Evolutionary conservation across 53 echinoderm and acorn worm species (phyloP).

Genomic region (Stichopus horrens): DNA sequence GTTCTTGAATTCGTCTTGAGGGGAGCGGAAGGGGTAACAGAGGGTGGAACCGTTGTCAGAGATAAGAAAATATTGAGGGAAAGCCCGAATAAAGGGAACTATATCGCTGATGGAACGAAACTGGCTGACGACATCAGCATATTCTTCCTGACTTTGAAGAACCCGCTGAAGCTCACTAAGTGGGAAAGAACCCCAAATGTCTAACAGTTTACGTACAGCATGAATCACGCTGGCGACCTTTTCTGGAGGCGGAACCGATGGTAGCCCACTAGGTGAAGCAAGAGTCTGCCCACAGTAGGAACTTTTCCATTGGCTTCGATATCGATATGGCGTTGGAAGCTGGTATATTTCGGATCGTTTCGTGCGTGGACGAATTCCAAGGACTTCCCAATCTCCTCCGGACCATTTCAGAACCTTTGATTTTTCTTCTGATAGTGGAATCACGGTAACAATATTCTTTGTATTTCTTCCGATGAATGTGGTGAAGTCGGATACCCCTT

Average conservation of each 20-base stretch:
- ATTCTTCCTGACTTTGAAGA: neutral
- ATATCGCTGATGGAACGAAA: constrained; percentile 1
- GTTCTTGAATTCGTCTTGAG: neutral
- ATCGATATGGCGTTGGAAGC: neutral
- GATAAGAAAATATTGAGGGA: neutral
- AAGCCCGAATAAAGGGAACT: neutral
- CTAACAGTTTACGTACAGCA: neutral
- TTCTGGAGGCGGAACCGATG: neutral
- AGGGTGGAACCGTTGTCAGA: neutral
- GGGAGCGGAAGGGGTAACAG: neutral
- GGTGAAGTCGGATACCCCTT: neutral
- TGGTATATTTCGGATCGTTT: neutral
- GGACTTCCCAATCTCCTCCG: neutral
- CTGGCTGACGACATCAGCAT: neutral
- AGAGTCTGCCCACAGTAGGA: constrained; percentile 1
- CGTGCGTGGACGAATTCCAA: neutral
- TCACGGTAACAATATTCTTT: neutral
- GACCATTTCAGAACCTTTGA: neutral
- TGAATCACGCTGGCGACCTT: neutral
- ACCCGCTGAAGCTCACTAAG: neutral
- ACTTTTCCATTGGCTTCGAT: neutral
- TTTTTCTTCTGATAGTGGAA: neutral
- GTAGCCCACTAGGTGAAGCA: neutral
- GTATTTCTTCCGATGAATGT: neutral
- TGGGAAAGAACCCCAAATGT: neutral